Conservation (phyloP, 2,797 vertebrate species). For the Cossypha polioptera region DNA sequence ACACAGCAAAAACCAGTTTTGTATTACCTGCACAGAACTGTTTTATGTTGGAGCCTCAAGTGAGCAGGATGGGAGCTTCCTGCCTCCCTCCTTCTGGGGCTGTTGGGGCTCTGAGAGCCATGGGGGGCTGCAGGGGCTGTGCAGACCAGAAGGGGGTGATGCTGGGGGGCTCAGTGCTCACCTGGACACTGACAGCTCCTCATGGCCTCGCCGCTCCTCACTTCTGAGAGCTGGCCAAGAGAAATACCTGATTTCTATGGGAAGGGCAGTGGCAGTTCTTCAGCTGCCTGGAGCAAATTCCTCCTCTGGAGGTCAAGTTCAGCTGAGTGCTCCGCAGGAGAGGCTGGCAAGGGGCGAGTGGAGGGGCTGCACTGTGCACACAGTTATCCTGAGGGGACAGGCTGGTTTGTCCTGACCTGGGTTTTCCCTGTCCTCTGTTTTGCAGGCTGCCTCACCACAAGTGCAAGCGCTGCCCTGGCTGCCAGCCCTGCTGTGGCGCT, state of each 20-base stretch:
- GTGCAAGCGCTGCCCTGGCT: slow-evolving; percentile 75
- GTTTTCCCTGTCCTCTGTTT: slow-evolving; percentile 17
- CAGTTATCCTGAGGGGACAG: rapidly evolving
- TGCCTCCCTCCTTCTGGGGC: background rate
- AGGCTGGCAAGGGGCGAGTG: background rate
- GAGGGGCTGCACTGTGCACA: too few species aligned
- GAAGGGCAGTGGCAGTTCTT: background rate
- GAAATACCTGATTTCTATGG: background rate
- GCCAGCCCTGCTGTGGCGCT: slow-evolving; percentile 26
- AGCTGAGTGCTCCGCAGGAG: too few species aligned
- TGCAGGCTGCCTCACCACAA: slow-evolving; percentile 84
- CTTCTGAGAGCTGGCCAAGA: background rate
- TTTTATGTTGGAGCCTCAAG: background rate
- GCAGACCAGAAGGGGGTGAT: background rate
- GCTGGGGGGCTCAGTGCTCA: background rate
- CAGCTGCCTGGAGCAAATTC: background rate
- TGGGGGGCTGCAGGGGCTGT: background rate
- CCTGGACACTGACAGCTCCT: rapidly evolving
- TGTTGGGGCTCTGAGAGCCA: background rate
- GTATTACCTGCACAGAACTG: background rate
- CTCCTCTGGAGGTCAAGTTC: background rate
- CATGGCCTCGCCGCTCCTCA: rapidly evolving
- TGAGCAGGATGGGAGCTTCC: background rate
- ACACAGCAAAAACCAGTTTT: background rate
- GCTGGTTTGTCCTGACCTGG: background rate